Conservation (phyloP, 2,888 invertebrate species). For the Drosophila kambysellisi region DNA sequence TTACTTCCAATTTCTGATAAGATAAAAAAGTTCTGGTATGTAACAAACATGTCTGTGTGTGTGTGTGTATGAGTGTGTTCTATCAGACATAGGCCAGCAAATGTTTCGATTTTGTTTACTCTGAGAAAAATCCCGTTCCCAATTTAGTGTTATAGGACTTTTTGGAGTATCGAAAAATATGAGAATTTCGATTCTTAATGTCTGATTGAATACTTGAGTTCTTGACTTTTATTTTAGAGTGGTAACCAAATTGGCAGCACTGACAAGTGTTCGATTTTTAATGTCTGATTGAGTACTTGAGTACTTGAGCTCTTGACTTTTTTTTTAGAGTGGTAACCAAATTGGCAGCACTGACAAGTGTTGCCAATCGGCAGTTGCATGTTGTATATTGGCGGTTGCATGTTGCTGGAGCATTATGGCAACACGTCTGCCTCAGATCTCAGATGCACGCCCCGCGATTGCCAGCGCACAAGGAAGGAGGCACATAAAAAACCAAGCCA, state of each 20-base stretch:
- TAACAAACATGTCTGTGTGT: neutral
- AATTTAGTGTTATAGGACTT: neutral
- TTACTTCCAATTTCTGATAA: constrained; percentile 36
- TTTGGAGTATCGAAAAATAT: neutral
- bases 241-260: constrained; percentile 40
- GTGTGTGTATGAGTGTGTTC: neutral
- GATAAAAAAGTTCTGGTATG: constrained; percentile 23
- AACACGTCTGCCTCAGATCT: constrained; percentile 56
- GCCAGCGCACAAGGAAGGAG: constrained; percentile 24
- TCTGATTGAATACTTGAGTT: too few relatives aligned
- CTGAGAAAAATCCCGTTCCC: neutral
- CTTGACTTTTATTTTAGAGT: too few relatives aligned
- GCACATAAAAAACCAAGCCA: neutral
- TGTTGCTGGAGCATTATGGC: constrained; percentile 64
- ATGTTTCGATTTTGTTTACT: neutral
- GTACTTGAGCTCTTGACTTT: too few relatives aligned
- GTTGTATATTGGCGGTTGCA: constrained; percentile 48
- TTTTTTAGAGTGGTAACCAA: neutral
- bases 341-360: constrained; percentile 51
- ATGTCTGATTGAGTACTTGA: too few relatives aligned
- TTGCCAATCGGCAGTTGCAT: constrained; percentile 48
- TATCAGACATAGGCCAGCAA: neutral
- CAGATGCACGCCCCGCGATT: constrained; percentile 75
- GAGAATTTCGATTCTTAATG: neutral
- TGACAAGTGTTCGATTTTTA: constrained; percentile 47